phyloP scores from a whole-genome alignment of 2,888 invertebrate genomes.

The Ophioninae sp. region DNA sequence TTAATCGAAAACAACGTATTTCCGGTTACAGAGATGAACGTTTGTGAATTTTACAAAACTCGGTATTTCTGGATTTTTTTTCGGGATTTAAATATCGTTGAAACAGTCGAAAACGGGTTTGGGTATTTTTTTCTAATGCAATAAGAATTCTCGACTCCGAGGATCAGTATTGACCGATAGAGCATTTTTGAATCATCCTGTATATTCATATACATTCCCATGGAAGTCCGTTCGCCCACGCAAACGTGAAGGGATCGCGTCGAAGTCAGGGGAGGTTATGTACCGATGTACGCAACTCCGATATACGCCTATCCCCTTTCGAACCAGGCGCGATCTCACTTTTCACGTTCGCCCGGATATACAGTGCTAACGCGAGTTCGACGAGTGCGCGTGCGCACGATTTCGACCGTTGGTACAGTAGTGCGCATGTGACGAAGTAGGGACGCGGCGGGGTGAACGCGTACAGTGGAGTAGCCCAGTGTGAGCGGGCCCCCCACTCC shows the following conservation, averaged over 20 bases:
- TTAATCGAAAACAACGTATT: too few species aligned
- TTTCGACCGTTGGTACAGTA: too few species aligned
- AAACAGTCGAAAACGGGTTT: too few species aligned
- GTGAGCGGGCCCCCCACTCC: slow-evolving; percentile 40
- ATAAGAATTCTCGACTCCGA: neutral
- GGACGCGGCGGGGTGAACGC: too few species aligned
- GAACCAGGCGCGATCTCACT: slow-evolving; percentile 8
- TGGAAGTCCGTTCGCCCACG: slow-evolving; percentile 62
- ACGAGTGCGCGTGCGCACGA: slow-evolving; percentile 18
- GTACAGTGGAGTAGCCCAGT: too few species aligned
- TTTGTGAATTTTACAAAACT: too few species aligned
- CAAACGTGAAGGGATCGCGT: slow-evolving; percentile 64
- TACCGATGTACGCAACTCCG: neutral
- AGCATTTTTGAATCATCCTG: slow-evolving; percentile 11
- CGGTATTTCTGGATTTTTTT: too few species aligned
- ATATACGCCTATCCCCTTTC: slow-evolving; percentile 34
- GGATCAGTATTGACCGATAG: neutral
- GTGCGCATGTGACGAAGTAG: too few species aligned
- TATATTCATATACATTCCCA: neutral
- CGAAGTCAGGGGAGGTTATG: neutral
- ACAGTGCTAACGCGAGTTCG: neutral
- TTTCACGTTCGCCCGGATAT: slow-evolving; percentile 8
- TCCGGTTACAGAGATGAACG: too few species aligned
- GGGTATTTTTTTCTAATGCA: neutral
- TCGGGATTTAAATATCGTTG: too few species aligned